phyloP scores from a whole-genome alignment of 2,113 vertebrate species.

The Okapia johnstoni region DNA sequence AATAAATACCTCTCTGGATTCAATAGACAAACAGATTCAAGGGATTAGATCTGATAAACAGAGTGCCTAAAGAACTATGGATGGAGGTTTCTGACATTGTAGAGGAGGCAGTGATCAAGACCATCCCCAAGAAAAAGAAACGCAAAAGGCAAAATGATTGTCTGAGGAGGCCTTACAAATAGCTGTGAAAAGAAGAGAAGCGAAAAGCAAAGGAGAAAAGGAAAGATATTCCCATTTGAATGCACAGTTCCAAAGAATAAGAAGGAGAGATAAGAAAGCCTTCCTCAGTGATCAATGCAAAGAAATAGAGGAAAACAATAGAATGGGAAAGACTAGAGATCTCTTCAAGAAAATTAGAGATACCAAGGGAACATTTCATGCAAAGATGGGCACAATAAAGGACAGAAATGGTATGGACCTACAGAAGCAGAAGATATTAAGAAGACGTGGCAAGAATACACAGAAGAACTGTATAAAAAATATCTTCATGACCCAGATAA shows the following conservation, averaged over 20 bases:
- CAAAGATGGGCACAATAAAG: background rate
- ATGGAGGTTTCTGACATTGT: background rate
- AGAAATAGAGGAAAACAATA: background rate
- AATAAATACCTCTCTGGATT: background rate
- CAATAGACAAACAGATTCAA: background rate
- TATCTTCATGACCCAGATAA: background rate
- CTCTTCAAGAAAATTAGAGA: background rate
- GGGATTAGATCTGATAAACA: background rate
- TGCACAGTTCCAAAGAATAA: background rate
- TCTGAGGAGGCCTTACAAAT: background rate
- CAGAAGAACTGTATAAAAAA: background rate
- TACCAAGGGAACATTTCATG: background rate
- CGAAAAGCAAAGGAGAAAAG: background rate
- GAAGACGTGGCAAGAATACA: background rate
- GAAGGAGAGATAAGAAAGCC: background rate
- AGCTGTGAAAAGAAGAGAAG: background rate
- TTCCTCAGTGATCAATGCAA: background rate
- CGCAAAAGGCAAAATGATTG: background rate
- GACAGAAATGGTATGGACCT: background rate
- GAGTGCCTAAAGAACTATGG: background rate
- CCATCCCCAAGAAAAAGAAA: background rate
- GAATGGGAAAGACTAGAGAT: background rate
- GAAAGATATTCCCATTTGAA: background rate
- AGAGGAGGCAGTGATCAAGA: background rate
- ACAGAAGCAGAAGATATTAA: background rate